These are phyloP conservation scores for Oscheius sp. DNA, from an alignment of 2,888 invertebrate species.

Conservation along the genomic window DNA sequence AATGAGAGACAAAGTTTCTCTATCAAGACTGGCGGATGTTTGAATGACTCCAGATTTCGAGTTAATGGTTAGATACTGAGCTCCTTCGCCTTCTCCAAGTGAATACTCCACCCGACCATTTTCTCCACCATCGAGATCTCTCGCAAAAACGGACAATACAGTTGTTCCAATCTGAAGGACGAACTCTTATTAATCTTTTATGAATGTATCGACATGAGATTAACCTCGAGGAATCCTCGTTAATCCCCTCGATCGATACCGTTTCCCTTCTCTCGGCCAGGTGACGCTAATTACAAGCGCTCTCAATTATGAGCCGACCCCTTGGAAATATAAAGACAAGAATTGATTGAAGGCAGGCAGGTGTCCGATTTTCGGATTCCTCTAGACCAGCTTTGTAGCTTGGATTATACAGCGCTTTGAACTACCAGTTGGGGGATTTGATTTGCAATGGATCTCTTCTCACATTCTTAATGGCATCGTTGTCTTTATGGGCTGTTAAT, in stretches of 20 bases:
- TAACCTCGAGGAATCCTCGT: slow-evolving; percentile 50
- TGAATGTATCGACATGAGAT: background rate
- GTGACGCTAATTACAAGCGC: slow-evolving; percentile 31
- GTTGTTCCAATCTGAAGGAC: slow-evolving; percentile 65
- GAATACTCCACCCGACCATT: slow-evolving; percentile 78
- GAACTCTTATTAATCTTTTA: background rate
- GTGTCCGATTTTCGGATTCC: slow-evolving; percentile 17
- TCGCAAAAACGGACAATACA: slow-evolving; percentile 76
- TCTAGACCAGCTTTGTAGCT: background rate
- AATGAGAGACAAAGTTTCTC: slow-evolving; percentile 76
- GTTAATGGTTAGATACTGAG: slow-evolving; percentile 82
- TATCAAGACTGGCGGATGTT: slow-evolving; percentile 84
- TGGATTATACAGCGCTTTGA: slow-evolving; percentile 7
- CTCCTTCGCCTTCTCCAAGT: slow-evolving; percentile 52
- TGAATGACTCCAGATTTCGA: slow-evolving; percentile 91
- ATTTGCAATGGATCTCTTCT: background rate
- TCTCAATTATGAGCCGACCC: slow-evolving; percentile 19
- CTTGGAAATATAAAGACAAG: background rate
- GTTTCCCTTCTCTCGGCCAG: slow-evolving; percentile 20
- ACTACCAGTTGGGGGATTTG: slow-evolving; percentile 1
- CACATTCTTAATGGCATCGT: slow-evolving; percentile 8
- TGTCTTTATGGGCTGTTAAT: slow-evolving; percentile 10
- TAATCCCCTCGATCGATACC: slow-evolving; percentile 53
- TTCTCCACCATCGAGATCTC: slow-evolving; percentile 87
- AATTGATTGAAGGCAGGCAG: slow-evolving; percentile 2